These are phyloP conservation scores for Polietes domitor DNA, from an alignment of 2,888 invertebrate species.

Conservation along the genomic window DNA sequence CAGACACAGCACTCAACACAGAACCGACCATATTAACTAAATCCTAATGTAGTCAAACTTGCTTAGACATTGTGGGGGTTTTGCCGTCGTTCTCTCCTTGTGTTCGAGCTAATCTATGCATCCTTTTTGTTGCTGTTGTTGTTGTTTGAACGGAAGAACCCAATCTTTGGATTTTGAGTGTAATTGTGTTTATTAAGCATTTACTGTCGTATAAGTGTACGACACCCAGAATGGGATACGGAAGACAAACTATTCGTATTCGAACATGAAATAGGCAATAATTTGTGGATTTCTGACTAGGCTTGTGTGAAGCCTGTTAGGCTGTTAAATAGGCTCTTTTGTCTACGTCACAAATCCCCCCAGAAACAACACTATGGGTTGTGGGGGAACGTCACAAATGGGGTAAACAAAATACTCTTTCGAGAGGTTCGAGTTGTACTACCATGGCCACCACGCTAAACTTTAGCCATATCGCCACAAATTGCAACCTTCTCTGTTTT, in stretches of 20 bases:
- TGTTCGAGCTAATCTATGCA: not conserved
- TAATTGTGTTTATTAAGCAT: conserved; percentile 16
- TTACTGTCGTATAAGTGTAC: not conserved
- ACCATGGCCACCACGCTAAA: too few species aligned
- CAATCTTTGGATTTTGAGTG: not conserved
- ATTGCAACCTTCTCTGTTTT: too few species aligned
- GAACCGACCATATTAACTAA: not conserved
- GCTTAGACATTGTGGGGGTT: not conserved
- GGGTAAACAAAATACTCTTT: too few species aligned
- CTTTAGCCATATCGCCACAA: too few species aligned
- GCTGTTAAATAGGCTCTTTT: too few species aligned
- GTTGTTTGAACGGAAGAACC: not conserved
- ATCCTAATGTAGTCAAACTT: conserved; percentile 5
- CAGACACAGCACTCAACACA: not conserved
- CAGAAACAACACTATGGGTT: too few species aligned
- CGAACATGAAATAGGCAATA: not conserved
- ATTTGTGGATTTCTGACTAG: not conserved
- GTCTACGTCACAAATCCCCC: too few species aligned
- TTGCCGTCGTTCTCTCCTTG: not conserved
- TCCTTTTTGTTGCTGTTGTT: not conserved
- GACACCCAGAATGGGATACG: too few species aligned
- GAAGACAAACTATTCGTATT: not conserved
- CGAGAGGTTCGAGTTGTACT: too few species aligned
- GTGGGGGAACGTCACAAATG: too few species aligned
- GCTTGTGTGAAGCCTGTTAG: too few species aligned